A percentile compares a stretch with the other conserved stretches of the same genome.
phyloP scores from a whole-genome alignment of 2,113 vertebrate species.

The Paracyprichromis sp. region DNA sequence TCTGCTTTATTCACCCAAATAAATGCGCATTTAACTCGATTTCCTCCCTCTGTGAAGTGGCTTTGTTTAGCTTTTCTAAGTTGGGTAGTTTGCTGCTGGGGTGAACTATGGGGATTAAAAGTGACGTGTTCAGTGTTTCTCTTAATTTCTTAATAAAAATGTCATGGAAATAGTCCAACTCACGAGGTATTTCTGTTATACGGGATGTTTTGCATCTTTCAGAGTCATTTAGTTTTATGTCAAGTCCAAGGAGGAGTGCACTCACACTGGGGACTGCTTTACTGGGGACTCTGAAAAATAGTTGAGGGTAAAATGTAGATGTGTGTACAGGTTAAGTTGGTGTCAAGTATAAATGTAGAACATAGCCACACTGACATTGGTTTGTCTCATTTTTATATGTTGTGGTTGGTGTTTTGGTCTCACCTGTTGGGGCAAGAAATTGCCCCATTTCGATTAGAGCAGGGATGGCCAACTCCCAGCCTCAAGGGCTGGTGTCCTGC shows the following conservation, averaged over 20 bases:
- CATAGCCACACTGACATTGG: not conserved
- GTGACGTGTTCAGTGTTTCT: accelerated
- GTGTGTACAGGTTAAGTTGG: accelerated
- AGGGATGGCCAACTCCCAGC: not conserved
- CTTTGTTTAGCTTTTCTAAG: not conserved
- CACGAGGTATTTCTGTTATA: not conserved
- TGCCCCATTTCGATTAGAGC: not conserved
- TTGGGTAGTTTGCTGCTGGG: not conserved
- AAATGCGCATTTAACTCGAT: not conserved
- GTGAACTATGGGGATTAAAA: accelerated
- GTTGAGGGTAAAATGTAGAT: not conserved
- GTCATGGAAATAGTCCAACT: accelerated
- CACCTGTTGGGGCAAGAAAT: not conserved
- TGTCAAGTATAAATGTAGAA: not conserved
- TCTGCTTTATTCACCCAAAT: not conserved
- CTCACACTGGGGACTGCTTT: not conserved
- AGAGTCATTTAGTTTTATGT: not conserved
- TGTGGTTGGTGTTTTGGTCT: not conserved
- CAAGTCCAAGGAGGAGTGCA: not conserved
- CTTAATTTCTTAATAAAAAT: not conserved
- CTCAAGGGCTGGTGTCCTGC: not conserved
- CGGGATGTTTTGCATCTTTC: not conserved
- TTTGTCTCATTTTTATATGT: accelerated
- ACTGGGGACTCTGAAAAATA: accelerated
- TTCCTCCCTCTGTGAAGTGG: not conserved